phyloP scores from a whole-genome alignment of 2,888 invertebrate genomes.

The Drosophila quasianomalipes region DNA sequence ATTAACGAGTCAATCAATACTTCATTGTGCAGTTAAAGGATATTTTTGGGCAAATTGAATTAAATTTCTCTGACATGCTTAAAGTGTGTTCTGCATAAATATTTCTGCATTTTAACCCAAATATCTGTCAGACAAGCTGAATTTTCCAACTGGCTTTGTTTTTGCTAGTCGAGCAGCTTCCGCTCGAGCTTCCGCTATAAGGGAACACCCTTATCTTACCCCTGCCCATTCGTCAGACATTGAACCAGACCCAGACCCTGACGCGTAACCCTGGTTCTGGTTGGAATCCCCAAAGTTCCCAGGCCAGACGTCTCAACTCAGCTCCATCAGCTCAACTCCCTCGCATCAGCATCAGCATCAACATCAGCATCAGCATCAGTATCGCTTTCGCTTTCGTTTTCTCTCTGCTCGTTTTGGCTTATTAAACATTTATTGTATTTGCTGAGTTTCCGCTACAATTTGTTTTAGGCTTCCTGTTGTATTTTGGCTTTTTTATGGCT shows the following conservation, averaged over 20 bases:
- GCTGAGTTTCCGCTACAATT: constrained; percentile 76
- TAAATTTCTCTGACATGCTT: neutral
- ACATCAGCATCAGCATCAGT: constrained; percentile 1
- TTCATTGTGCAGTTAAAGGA: neutral
- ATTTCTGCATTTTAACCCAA: constrained; percentile 16
- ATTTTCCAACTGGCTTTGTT: constrained; percentile 32
- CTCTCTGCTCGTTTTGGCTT: constrained; percentile 68
- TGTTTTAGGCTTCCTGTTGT: constrained; percentile 68
- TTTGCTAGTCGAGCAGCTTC: constrained; percentile 55
- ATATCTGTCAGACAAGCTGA: constrained; percentile 17
- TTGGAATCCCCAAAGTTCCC: constrained; percentile 1
- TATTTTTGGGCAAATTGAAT: neutral
- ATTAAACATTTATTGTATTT: constrained; percentile 81
- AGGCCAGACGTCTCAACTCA: constrained; percentile 22
- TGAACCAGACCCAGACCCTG: constrained; percentile 5
- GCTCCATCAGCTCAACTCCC: constrained; percentile 16
- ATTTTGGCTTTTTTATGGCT: constrained; percentile 42
- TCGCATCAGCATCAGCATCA: neutral
- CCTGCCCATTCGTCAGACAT: neutral
- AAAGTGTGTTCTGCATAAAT: neutral
- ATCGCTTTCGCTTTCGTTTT: constrained; percentile 46
- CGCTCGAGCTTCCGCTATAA: constrained; percentile 61
- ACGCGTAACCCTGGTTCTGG: constrained; percentile 5
- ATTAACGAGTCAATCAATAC: neutral
- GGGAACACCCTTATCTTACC: neutral